Evolutionary conservation across 1,140 invertebrate species (phyloP).

Genomic region (Idris sp.): DNA sequence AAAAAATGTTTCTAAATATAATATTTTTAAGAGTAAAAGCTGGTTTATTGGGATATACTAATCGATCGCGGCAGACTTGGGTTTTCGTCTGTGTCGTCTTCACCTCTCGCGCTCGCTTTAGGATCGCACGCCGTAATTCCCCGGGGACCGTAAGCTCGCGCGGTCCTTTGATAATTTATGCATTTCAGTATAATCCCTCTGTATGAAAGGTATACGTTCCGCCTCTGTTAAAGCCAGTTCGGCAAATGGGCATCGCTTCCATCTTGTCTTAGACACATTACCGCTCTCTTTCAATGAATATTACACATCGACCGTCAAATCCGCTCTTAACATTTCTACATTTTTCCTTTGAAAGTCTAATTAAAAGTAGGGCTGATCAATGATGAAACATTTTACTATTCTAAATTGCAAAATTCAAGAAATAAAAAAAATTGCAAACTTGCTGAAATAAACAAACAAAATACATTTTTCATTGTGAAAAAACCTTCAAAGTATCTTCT

Average conservation of each 20-base stretch:
- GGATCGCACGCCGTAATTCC: constrained; percentile 62
- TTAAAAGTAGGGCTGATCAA: no score
- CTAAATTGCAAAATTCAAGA: no score
- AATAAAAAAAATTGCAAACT: no score
- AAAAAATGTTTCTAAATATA: no score
- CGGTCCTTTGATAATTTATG: constrained; percentile 73
- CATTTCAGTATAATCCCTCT: constrained; percentile 72
- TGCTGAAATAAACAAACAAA: no score
- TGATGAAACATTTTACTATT: no score
- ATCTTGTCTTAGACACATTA: constrained; percentile 44
- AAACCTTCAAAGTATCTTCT: no score
- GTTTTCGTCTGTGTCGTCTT: constrained; percentile 49
- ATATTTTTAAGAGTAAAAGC: no score
- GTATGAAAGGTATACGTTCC: constrained; percentile 64
- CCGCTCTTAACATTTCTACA: no score
- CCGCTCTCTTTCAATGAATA: constrained; percentile 40
- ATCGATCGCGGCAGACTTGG: constrained; percentile 36
- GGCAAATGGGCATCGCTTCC: constrained; percentile 45
- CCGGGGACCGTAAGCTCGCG: constrained; percentile 55
- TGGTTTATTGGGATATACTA: constrained; percentile 57
- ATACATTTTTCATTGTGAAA: no score
- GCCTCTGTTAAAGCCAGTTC: constrained; percentile 44
- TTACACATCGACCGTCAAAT: constrained; percentile 40
- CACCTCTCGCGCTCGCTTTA: constrained; percentile 26
- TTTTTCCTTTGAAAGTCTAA: no score